Conservation (phyloP, 2,113 vertebrate genomes). For the Brachypodius melanocephalos region DNA sequence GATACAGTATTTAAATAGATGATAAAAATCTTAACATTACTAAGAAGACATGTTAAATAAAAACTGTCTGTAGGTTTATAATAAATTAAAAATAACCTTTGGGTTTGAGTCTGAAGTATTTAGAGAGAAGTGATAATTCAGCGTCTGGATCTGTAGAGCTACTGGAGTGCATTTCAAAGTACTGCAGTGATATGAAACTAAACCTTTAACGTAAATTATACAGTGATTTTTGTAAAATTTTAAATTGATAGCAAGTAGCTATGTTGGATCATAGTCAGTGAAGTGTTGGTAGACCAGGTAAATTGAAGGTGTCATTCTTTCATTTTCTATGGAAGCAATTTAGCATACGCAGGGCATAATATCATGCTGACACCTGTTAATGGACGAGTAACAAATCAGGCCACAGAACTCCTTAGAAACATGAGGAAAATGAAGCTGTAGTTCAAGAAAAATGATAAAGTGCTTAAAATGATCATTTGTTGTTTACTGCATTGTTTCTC, state of each 20-base stretch:
- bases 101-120: constrained; percentile 11
- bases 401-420: constrained; percentile 11
- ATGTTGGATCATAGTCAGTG: neutral
- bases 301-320: neutral
- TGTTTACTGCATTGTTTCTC: constrained; percentile 25
- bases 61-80: constrained; percentile 47
- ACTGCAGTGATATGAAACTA: neutral
- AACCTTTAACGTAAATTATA: neutral
- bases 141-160: neutral
- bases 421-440: constrained; percentile 5
- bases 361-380: neutral
- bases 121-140: neutral
- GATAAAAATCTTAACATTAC: neutral
- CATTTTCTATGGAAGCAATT: neutral
- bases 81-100: constrained; percentile 65
- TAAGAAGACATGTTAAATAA: constrained; percentile 25
- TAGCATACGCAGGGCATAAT: neutral
- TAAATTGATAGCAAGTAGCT: neutral
- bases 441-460: constrained; percentile 68
- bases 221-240: neutral
- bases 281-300: neutral
- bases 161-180: neutral
- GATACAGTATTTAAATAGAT: constrained; percentile 32
- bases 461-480: constrained; percentile 64
- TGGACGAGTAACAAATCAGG: neutral